Conservation (phyloP, 64 coral and sea anemone species). For the Cladopsammia gracilis region DNA sequence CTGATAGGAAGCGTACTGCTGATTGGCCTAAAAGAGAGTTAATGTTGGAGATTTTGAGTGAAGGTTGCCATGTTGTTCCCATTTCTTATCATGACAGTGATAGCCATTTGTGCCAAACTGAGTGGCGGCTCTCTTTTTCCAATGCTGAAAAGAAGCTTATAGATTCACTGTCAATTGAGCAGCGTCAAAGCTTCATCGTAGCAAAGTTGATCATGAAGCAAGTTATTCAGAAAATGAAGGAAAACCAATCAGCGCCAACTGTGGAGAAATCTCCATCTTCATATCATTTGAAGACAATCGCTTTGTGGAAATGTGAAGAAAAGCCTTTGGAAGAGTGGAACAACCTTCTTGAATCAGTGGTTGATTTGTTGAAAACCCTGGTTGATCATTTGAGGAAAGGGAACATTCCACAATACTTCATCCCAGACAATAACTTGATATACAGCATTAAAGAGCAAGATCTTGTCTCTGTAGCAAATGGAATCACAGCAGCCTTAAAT, state of each 20-base stretch:
- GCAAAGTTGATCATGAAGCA: constrained; percentile 71
- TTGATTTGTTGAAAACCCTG: constrained; percentile 30
- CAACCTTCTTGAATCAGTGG: constrained; percentile 39
- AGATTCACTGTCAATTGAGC: constrained; percentile 32
- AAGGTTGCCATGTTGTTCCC: constrained; percentile 54
- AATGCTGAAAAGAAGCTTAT: constrained; percentile 50
- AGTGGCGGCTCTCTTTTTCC: constrained; percentile 61
- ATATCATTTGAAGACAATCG: constrained; percentile 59
- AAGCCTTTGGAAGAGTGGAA: constrained; percentile 41
- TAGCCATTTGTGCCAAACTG: neutral
- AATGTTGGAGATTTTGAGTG: constrained; percentile 41
- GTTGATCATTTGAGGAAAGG: constrained; percentile 32
- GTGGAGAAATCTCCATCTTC: constrained; percentile 44
- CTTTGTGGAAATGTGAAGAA: constrained; percentile 66
- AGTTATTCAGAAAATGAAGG: constrained; percentile 46
- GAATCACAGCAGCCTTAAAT: constrained; percentile 3
- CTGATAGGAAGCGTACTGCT: constrained; percentile 12
- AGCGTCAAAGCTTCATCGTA: constrained; percentile 43
- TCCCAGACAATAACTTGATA: constrained; percentile 59
- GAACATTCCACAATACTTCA: constrained; percentile 54
- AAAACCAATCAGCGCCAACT: neutral
- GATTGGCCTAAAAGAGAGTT: constrained; percentile 29
- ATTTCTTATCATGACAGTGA: neutral
- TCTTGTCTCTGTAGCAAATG: constrained; percentile 46
- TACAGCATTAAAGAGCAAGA: neutral